These are phyloP conservation scores for Dolichopus griseipennis DNA, from an alignment of 2,888 invertebrate species.

Conservation along the genomic window DNA sequence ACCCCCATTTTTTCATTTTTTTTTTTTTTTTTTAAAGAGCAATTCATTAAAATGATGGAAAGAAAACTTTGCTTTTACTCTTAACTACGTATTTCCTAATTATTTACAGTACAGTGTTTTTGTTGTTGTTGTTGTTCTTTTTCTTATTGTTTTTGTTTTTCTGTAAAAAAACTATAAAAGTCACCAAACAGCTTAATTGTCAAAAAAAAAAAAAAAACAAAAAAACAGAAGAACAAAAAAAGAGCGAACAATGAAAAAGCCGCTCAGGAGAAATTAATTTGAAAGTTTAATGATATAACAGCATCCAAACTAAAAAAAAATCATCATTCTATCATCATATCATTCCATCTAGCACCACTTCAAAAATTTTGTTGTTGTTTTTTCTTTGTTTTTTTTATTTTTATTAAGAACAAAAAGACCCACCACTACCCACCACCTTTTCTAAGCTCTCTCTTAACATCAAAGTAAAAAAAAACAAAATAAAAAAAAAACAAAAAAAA, in stretches of 20 bases:
- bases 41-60: no score
- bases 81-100: neutral
- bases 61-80: neutral
- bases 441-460: no score
- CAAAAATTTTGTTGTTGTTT: neutral
- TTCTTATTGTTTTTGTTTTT: neutral
- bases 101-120: no score
- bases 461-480: no score
- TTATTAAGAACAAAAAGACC: neutral
- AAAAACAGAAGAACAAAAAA: neutral
- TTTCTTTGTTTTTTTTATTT: neutral
- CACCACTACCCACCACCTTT: no score
- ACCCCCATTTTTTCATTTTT: no score
- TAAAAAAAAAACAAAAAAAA: no score
- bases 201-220: neutral
- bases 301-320: neutral
- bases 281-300: neutral
- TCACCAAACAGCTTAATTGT: constrained; percentile 6
- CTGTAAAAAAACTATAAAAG: neutral
- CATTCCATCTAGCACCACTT: neutral
- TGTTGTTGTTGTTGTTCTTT: neutral
- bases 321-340: neutral
- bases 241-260: neutral
- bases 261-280: constrained; percentile 1
- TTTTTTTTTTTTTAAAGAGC: no score